These are phyloP conservation scores for Iguana delicatissima DNA, from an alignment of 2,797 vertebrate genomes.

Conservation along the genomic window DNA sequence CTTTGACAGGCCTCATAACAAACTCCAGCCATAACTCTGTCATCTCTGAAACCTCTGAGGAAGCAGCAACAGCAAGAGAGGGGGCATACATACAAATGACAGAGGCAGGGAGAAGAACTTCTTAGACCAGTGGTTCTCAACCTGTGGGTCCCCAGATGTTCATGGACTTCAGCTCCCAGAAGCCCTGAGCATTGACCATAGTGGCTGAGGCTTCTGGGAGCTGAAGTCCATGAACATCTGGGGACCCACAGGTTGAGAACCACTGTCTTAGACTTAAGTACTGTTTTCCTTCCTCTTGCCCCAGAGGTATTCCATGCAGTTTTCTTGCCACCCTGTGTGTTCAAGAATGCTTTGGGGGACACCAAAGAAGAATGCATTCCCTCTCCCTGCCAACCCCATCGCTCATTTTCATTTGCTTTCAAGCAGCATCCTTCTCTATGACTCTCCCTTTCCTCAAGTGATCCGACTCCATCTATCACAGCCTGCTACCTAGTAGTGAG, in stretches of 20 bases:
- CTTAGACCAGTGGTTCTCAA: no score
- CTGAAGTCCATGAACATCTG: no score
- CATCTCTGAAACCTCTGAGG: neutral
- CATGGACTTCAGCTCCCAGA: no score
- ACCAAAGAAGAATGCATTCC: neutral
- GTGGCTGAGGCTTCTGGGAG: no score
- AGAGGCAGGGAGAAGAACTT: neutral
- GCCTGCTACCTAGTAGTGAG: neutral
- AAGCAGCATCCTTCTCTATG: no score
- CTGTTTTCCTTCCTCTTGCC: no score
- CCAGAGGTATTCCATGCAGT: neutral
- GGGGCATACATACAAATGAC: neutral
- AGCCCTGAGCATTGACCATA: no score
- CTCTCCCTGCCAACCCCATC: no score
- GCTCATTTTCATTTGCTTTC: neutral
- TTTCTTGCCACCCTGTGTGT: neutral
- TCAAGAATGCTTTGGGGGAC: neutral
- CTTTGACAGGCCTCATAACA: neutral
- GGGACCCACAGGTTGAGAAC: no score
- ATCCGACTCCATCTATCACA: neutral
- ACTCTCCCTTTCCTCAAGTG: neutral
- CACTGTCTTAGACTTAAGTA: neutral
- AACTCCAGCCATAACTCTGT: neutral
- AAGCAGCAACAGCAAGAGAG: no score
- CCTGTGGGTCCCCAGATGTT: no score